phyloP scores from a whole-genome alignment of 2,113 vertebrate genomes.

The Anser brachyrhynchus region DNA sequence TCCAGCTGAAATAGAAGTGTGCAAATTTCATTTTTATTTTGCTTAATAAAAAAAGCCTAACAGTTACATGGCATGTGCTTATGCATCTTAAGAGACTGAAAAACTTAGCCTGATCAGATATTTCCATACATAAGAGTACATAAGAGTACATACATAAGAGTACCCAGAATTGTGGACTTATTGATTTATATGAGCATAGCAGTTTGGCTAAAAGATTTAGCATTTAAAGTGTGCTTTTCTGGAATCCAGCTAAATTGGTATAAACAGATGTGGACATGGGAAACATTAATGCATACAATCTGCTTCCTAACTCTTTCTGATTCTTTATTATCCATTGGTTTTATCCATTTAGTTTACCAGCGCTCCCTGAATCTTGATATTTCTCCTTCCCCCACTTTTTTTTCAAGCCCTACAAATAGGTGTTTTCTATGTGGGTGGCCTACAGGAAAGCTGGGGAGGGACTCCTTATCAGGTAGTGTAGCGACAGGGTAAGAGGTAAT shows the following conservation, averaged over 20 bases:
- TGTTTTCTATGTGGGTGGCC: not conserved
- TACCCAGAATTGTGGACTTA: not conserved
- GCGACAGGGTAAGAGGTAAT: not conserved
- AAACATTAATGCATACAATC: not conserved
- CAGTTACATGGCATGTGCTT: not conserved
- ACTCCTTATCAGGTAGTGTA: not conserved
- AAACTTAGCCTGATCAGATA: not conserved
- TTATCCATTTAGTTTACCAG: not conserved
- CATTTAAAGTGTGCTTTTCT: not conserved
- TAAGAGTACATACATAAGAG: not conserved
- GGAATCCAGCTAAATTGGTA: not conserved
- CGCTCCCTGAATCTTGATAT: not conserved
- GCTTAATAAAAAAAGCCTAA: not conserved
- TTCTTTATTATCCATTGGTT: not conserved
- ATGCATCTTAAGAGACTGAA: not conserved
- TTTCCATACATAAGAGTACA: not conserved
- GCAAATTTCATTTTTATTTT: not conserved
- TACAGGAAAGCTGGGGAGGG: not conserved
- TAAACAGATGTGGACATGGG: not conserved
- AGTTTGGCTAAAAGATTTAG: not conserved
- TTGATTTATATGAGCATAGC: not conserved
- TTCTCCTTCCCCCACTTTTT: not conserved
- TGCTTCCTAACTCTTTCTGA: not conserved
- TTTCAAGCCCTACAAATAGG: not conserved
- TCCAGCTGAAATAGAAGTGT: not conserved